These are phyloP conservation scores for Montifringilla adamsi DNA, from an alignment of 2,113 vertebrate genomes.

Conservation along the genomic window DNA sequence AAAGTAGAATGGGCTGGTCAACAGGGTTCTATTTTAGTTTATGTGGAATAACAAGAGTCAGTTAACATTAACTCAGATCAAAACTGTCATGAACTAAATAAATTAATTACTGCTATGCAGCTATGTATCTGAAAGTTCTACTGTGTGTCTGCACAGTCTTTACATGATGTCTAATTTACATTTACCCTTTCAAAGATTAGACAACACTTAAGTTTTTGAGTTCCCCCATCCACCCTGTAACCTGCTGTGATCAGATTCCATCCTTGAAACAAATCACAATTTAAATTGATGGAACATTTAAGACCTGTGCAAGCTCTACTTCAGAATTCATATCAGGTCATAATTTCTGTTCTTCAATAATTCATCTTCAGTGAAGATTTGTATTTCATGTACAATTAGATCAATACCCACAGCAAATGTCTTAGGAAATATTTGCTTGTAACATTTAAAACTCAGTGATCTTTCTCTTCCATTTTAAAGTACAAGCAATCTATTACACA, in stretches of 20 bases:
- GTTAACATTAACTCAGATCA: neutral
- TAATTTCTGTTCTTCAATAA: neutral
- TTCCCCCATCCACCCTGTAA: neutral
- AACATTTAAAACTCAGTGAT: neutral
- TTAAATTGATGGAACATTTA: neutral
- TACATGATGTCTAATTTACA: neutral
- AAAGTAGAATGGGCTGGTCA: neutral
- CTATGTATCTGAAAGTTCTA: neutral
- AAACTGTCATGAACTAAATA: neutral
- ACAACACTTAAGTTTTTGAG: neutral
- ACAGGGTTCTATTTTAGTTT: neutral
- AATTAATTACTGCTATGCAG: neutral
- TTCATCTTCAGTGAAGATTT: neutral
- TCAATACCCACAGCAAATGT: neutral
- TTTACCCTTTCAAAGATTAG: neutral
- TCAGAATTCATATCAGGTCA: neutral
- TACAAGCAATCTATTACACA: neutral
- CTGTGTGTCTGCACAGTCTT: neutral
- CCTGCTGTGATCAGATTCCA: neutral
- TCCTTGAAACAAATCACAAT: neutral
- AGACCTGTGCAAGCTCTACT: neutral
- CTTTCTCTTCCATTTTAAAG: neutral
- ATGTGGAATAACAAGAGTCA: neutral
- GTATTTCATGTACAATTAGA: neutral
- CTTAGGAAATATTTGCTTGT: neutral